phyloP scores from a whole-genome alignment of 2,888 invertebrate species.

The Drosophila eohydei region DNA sequence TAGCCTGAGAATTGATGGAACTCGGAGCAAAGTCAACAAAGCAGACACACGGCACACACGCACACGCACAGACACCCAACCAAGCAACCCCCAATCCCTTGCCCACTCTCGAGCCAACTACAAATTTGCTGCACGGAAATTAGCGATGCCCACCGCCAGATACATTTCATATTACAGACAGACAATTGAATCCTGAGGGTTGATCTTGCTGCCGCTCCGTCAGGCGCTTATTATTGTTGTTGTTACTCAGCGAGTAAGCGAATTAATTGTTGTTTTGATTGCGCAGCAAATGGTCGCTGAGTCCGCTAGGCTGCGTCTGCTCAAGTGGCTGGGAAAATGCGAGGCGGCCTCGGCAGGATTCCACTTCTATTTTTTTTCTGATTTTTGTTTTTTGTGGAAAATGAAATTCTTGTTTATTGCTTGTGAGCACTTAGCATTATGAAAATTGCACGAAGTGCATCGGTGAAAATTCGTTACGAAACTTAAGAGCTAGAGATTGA shows the following conservation, averaged over 20 bases:
- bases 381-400: conserved; percentile 27
- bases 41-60: conserved; percentile 35
- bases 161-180: conserved; percentile 80
- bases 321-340: conserved; percentile 72
- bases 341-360: background rate
- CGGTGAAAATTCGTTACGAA: conserved; percentile 76
- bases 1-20: conserved; percentile 74
- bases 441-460: conserved; percentile 47
- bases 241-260: conserved; percentile 56
- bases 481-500: conserved; percentile 57
- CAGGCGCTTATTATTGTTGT: conserved; percentile 33
- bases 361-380: background rate
- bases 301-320: conserved; percentile 15
- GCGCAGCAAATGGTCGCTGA: conserved; percentile 52
- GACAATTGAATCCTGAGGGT: conserved; percentile 80
- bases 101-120: conserved; percentile 34
- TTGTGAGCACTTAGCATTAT: conserved; percentile 45
- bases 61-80: background rate
- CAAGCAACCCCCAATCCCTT: conserved; percentile 15
- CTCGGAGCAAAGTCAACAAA: conserved; percentile 53
- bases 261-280: conserved; percentile 83
- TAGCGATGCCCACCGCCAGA: conserved; percentile 74
- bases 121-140: conserved; percentile 77
- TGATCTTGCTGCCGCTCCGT: conserved; percentile 35
- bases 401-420: conserved; percentile 64